Conservation (phyloP, 2,113 vertebrate genomes). For the Orcinus orca region DNA sequence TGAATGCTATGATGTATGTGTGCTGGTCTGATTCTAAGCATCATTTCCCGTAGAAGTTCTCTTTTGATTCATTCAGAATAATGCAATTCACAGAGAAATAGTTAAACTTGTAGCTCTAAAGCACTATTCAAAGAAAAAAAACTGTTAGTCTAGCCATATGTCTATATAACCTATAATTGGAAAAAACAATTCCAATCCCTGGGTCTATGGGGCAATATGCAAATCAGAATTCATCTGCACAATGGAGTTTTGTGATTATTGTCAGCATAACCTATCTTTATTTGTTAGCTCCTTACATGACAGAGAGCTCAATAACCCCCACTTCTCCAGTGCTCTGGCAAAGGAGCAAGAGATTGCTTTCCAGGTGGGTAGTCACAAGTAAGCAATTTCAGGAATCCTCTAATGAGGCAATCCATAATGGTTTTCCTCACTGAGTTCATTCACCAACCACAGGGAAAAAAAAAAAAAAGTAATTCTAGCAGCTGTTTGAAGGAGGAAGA, state of each 20-base stretch:
- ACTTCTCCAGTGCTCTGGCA: conserved; percentile 3
- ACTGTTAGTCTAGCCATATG: conserved; percentile 38
- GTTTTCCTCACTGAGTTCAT: conserved; percentile 55
- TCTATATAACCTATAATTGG: conserved; percentile 60
- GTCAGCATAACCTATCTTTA: conserved; percentile 52
- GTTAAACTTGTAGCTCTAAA: conserved; percentile 45
- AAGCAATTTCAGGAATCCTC: conserved; percentile 65
- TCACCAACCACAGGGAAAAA: neutral
- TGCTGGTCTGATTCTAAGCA: neutral
- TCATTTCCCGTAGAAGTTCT: conserved; percentile 37
- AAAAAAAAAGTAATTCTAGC: neutral
- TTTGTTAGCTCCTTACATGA: conserved; percentile 46
- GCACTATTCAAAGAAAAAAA: conserved; percentile 8
- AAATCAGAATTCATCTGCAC: conserved; percentile 61
- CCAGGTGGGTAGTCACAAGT: conserved; percentile 51
- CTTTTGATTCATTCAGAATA: conserved; percentile 48
- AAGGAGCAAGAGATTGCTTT: conserved; percentile 66
- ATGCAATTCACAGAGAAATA: conserved; percentile 40
- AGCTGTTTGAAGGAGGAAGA: neutral
- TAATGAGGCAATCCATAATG: conserved; percentile 71
- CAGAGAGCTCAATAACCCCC: conserved; percentile 52
- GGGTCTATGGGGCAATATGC: conserved; percentile 52
- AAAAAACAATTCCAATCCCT: conserved; percentile 61
- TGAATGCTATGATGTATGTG: neutral
- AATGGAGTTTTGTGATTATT: conserved; percentile 55